Percentiles rank a stretch among this genome's conserved stretches.
These are phyloP conservation scores for Drosophila picticornis DNA, from an alignment of 2,888 invertebrate genomes.

Conservation along the genomic window DNA sequence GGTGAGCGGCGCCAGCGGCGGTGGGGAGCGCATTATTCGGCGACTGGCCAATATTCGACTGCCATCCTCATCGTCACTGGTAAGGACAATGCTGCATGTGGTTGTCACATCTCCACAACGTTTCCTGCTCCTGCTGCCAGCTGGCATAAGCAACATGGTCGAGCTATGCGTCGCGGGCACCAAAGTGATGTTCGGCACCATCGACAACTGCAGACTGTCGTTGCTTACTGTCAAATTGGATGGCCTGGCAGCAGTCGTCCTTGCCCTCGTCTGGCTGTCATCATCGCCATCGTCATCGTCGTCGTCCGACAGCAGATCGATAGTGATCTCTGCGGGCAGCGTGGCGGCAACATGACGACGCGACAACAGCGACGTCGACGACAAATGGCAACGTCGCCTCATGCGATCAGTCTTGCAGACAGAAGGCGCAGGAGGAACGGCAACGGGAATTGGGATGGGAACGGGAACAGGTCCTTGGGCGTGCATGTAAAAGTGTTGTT, in stretches of 20 bases:
- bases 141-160: constrained; percentile 44
- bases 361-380: constrained; percentile 44
- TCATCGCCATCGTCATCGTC: constrained; percentile 59
- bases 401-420: constrained; percentile 62
- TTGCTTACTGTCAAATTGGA: constrained; percentile 8
- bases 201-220: constrained; percentile 55
- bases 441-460: constrained; percentile 2
- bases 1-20: constrained; percentile 72
- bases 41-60: not conserved
- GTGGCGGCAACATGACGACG: constrained; percentile 62
- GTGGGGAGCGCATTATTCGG: constrained; percentile 61
- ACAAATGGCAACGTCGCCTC: constrained; percentile 24
- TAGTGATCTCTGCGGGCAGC: constrained; percentile 77
- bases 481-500: constrained; percentile 26
- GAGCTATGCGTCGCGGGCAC: constrained; percentile 52
- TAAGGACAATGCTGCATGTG: constrained; percentile 73
- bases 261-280: not conserved
- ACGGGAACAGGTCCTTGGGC: not conserved
- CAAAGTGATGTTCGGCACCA: constrained; percentile 66
- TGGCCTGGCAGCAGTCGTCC: not conserved
- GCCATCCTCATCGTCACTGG: constrained; percentile 73
- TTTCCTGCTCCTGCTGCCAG: constrained; percentile 35
- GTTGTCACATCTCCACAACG: constrained; percentile 49
- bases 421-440: constrained; percentile 4
- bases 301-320: constrained; percentile 82